These are phyloP conservation scores for Aradus depressus DNA, from an alignment of 2,888 invertebrate species.

Conservation along the genomic window DNA sequence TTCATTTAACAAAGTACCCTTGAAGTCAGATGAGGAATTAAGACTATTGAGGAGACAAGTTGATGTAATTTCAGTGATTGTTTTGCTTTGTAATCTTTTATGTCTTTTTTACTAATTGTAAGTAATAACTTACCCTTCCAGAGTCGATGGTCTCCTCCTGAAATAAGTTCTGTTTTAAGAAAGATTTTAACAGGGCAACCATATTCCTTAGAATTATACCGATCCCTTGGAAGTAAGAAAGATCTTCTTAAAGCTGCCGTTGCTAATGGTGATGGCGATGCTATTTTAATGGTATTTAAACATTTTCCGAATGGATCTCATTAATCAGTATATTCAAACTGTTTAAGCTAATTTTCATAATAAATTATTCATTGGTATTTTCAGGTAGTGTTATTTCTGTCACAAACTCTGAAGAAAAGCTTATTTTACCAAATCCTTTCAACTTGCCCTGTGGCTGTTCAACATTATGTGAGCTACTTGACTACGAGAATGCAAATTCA, in stretches of 20 bases:
- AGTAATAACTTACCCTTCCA: conserved; percentile 16
- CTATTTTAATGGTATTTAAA: conserved; percentile 51
- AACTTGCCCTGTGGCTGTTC: conserved; percentile 56
- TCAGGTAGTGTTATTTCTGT: conserved; percentile 62
- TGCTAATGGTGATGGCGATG: conserved; percentile 62
- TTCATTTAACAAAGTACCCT: conserved; percentile 10
- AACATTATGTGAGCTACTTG: conserved; percentile 64
- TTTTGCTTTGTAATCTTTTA: neutral
- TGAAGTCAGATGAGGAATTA: conserved; percentile 33
- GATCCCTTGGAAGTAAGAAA: conserved; percentile 49
- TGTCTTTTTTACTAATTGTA: conserved; percentile 1
- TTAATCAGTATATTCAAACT: neutral
- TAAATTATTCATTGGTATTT: conserved; percentile 30
- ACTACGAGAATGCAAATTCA: conserved; percentile 52
- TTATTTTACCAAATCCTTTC: conserved; percentile 58
- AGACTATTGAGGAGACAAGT: conserved; percentile 30
- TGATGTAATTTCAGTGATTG: conserved; percentile 25
- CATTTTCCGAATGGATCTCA: conserved; percentile 9
- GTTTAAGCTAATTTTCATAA: conserved; percentile 12
- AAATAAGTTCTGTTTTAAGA: conserved; percentile 41
- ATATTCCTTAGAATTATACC: conserved; percentile 44
- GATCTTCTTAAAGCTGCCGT: conserved; percentile 59
- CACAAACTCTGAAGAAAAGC: conserved; percentile 57
- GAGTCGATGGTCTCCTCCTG: conserved; percentile 33
- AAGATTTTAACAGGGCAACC: conserved; percentile 43